Evolutionary conservation across 2,888 invertebrate species (phyloP), one percentile per base, ranked within the genome.

Genomic region (Paralinhomoeus sp.): DNA sequence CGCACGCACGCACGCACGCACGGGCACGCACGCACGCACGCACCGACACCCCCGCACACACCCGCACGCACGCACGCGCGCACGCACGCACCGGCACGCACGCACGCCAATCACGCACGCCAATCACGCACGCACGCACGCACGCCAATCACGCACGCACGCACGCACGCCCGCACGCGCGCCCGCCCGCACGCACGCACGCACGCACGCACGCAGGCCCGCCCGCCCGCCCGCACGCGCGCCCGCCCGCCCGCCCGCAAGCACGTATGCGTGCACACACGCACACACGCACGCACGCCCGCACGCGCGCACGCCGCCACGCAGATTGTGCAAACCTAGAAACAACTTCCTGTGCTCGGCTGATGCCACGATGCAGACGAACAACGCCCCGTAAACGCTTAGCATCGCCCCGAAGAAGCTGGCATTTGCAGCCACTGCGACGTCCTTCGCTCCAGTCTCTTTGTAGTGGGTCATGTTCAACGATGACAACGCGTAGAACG

Each of bases 1-100:
- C 41, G 41, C 41, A 46, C 39, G 44, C 46, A 46, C 45, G 44
- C 46, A 46, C 46, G 44, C 39, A 46, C 46, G 41, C 36, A 45
- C 45, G 37, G 22, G 46, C 45, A 31, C 45, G 38, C 45, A 31
- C 45, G 38, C 44, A 31, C 45, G 38, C 45, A 31, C 45, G 38
- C 45, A 31, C 45, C 40, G 46, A 31, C 37, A 46, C 45, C 31
- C 45, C 47, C 45, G 41, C 45, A 45, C 45, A 31, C 45, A 45
- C 37, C 31, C 45, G 46, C 45, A 36, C 46, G 47, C 46, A 36
- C 46, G 47, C 46, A 31, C 46, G 47, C 40, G 41, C 45, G 45
- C 44, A 31, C 46, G 47, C 46, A 36, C 46, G 47, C 45, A 31
- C 39, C 47, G 47, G 44, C 46, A 46, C 46, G 44, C 46, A 35